Percentiles rank a stretch among this genome's conserved stretches.
Conservation (phyloP, 2,113 vertebrate genomes). For the Syrrhaptes paradoxus region DNA sequence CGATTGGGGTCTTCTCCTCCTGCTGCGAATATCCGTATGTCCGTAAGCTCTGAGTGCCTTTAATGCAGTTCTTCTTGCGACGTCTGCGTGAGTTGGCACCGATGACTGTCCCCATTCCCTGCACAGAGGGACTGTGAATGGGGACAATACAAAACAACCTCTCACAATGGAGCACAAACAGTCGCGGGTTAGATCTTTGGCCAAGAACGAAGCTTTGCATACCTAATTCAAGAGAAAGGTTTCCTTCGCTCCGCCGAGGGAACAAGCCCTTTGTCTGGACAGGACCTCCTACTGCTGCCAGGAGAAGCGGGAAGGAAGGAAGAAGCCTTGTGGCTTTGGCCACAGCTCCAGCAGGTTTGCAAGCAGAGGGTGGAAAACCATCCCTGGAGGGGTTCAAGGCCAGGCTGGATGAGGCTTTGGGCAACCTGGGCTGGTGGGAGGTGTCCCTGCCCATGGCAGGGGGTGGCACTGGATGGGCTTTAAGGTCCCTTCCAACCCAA, state of each 20-base stretch:
- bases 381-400: too few relatives aligned
- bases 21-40: not conserved
- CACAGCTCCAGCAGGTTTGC: not conserved
- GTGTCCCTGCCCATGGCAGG: too few relatives aligned
- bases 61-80: not conserved
- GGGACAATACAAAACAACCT: conserved; percentile 20
- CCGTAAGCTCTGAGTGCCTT: not conserved
- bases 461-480: too few relatives aligned
- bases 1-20: not conserved
- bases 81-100: not conserved
- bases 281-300: not conserved
- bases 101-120: not conserved
- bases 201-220: conserved; percentile 47
- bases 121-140: not conserved
- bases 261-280: not conserved
- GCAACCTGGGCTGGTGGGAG: too few relatives aligned
- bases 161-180: conserved; percentile 10
- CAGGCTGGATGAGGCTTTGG: too few relatives aligned
- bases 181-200: conserved; percentile 19
- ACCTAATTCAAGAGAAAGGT: not conserved
- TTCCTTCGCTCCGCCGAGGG: not conserved
- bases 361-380: not conserved
- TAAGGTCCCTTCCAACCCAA: too few relatives aligned
- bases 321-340: not conserved
- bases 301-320: not conserved